phyloP scores from a whole-genome alignment of 2,888 invertebrate species.

The Tuberolachnus salignus region DNA sequence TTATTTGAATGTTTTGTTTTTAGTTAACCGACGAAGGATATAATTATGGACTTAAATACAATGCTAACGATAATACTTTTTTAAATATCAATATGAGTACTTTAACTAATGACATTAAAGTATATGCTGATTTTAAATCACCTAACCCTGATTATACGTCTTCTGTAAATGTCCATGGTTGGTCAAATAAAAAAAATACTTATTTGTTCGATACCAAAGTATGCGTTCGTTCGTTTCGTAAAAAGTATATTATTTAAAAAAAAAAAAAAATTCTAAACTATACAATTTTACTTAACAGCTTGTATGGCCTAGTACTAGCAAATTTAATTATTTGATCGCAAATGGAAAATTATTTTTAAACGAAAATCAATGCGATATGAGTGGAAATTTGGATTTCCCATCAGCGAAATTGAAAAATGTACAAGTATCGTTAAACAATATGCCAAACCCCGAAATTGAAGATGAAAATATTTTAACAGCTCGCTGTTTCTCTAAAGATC shows the following conservation, averaged over 20 bases:
- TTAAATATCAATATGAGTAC: neutral
- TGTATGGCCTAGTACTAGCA: conserved; percentile 19
- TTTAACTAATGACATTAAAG: neutral
- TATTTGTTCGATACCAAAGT: conserved; percentile 27
- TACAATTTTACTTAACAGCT: conserved; percentile 6
- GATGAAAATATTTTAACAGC: conserved; percentile 9
- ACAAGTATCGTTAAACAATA: neutral
- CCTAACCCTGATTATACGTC: neutral
- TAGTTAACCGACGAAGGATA: conserved; percentile 14
- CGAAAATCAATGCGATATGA: neutral
- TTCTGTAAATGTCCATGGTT: neutral
- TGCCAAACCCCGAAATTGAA: neutral
- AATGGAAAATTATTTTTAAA: conserved; percentile 20
- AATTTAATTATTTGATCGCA: conserved; percentile 36
- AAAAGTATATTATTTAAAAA: neutral
- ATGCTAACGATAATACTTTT: neutral
- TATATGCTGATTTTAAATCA: neutral
- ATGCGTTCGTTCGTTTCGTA: neutral
- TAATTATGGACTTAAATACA: neutral
- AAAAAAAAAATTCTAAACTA: neutral
- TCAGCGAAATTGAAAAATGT: conserved; percentile 5
- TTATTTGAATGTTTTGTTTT: neutral
- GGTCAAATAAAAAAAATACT: conserved; percentile 3
- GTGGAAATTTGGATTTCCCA: conserved; percentile 30
- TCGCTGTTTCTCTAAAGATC: neutral